phyloP scores from a whole-genome alignment of 1,140 invertebrate species.

The Papilio dardanus region DNA sequence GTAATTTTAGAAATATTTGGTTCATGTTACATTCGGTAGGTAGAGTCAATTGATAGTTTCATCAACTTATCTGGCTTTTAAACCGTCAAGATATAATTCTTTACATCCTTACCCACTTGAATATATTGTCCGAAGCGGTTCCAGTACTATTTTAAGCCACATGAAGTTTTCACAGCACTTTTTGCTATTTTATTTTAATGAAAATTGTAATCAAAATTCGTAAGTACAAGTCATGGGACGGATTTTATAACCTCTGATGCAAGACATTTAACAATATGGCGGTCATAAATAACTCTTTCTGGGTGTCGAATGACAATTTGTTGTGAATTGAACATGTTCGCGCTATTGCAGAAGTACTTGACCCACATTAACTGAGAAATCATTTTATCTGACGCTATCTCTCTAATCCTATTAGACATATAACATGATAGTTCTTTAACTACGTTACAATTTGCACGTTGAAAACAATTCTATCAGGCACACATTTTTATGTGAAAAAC shows the following conservation, averaged over 20 bases:
- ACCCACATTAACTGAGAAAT: constrained; percentile 28
- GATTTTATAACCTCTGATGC: not conserved
- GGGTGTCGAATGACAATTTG: constrained; percentile 25
- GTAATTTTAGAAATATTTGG: not conserved
- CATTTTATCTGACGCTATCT: constrained; percentile 7
- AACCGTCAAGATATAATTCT: not conserved
- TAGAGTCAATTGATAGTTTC: not conserved
- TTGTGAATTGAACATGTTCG: not conserved
- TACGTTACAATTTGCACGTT: not conserved
- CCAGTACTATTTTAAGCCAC: too few species aligned
- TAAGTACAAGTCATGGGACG: not conserved
- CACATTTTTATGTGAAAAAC: not conserved
- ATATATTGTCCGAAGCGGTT: not conserved
- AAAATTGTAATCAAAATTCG: too few species aligned
- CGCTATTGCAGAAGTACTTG: constrained; percentile 24
- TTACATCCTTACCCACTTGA: constrained; percentile 7
- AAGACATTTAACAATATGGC: constrained; percentile 8
- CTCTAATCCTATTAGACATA: constrained; percentile 13
- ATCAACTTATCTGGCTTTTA: not conserved
- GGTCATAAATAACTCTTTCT: constrained; percentile 12
- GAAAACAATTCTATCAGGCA: not conserved
- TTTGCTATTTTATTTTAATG: too few species aligned
- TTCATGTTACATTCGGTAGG: not conserved
- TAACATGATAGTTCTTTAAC: constrained; percentile 6
- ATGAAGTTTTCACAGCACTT: too few species aligned